These are phyloP conservation scores for Drosophila robusta DNA, from an alignment of 2,888 invertebrate genomes.

Conservation along the genomic window DNA sequence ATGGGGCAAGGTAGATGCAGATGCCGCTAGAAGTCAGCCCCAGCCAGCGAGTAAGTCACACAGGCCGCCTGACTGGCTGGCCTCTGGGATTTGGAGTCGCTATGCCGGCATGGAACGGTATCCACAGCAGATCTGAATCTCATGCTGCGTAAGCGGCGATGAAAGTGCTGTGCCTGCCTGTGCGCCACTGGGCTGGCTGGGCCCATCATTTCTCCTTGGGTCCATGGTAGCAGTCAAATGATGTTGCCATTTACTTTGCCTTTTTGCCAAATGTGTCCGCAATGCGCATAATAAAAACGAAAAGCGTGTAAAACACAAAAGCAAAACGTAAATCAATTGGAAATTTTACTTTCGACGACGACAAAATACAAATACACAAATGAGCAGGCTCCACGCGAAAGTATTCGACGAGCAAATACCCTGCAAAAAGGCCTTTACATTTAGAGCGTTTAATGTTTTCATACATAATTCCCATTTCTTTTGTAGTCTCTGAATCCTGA, in stretches of 20 bases:
- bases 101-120: slow-evolving; percentile 6
- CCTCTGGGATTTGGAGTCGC: slow-evolving; percentile 29
- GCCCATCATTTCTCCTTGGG: slow-evolving; percentile 51
- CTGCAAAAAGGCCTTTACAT: background rate
- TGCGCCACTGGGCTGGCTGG: slow-evolving; percentile 22
- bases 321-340: slow-evolving; percentile 75
- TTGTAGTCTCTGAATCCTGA: too few species aligned
- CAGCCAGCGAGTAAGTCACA: slow-evolving; percentile 25
- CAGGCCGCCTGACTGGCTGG: slow-evolving; percentile 10
- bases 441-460: too few species aligned
- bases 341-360: slow-evolving; percentile 80
- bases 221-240: slow-evolving; percentile 64
- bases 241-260: slow-evolving; percentile 56
- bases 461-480: too few species aligned
- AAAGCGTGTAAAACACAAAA: slow-evolving; percentile 75
- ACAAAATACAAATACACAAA: slow-evolving; percentile 19
- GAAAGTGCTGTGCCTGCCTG: slow-evolving; percentile 60
- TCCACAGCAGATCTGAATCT: slow-evolving; percentile 56
- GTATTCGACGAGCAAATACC: background rate
- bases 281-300: slow-evolving; percentile 74
- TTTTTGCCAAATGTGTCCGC: slow-evolving; percentile 61
- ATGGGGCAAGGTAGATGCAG: slow-evolving; percentile 42
- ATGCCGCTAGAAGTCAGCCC: slow-evolving; percentile 39
- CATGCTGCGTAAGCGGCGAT: slow-evolving; percentile 76
- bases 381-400: background rate